Evolutionary conservation across 2,888 invertebrate genomes (phyloP).

Genomic region (Pollenia griseotomentosa): DNA sequence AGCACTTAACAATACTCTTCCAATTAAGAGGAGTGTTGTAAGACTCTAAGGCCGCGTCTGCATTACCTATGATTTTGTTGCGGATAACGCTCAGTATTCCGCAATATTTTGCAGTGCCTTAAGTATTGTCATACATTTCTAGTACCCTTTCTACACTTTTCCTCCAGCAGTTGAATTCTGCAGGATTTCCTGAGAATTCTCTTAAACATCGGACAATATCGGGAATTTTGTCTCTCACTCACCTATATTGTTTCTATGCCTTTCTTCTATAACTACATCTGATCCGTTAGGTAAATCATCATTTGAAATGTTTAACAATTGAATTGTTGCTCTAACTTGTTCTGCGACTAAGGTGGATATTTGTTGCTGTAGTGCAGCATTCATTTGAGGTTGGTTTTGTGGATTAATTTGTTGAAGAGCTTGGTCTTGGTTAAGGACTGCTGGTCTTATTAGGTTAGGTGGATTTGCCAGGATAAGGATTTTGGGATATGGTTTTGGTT

Average conservation of each 20-base stretch:
- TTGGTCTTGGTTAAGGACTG: conserved; percentile 9
- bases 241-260: conserved; percentile 1
- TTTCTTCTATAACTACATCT: conserved; percentile 8
- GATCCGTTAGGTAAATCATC: background rate
- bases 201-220: conserved; percentile 2
- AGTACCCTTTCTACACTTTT: conserved; percentile 10
- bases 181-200: conserved; percentile 11
- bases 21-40: too few species aligned
- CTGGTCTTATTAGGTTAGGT: conserved; percentile 6
- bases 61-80: too few species aligned
- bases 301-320: background rate
- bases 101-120: too few species aligned
- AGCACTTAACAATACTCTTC: too few species aligned
- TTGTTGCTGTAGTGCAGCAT: conserved; percentile 28
- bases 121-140: conserved; percentile 1
- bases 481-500: background rate
- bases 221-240: conserved; percentile 12
- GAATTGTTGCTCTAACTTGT: conserved; percentile 4
- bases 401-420: background rate
- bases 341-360: conserved; percentile 8
- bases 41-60: too few species aligned
- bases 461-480: background rate
- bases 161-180: background rate
- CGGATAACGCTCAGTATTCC: too few species aligned
- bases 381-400: conserved; percentile 25